Evolutionary conservation across 2,113 vertebrate species (phyloP).

Genomic region (Nycticorax nycticorax): DNA sequence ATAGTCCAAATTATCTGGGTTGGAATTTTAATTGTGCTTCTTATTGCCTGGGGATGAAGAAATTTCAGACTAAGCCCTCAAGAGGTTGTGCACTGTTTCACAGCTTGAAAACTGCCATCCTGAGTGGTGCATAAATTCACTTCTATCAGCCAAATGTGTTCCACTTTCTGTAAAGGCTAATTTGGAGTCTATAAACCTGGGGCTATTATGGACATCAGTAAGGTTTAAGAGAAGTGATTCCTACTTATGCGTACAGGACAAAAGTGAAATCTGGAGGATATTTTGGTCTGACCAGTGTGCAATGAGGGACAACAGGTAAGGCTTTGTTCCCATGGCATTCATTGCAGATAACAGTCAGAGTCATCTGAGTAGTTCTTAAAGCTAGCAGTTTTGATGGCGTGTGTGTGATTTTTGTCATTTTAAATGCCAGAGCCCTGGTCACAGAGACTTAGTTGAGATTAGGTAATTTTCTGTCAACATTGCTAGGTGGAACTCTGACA

Average conservation of each 20-base stretch:
- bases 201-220: not conserved
- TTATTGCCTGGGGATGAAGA: not conserved
- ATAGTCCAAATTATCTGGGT: not conserved
- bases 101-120: not conserved
- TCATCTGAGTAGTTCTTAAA: not conserved
- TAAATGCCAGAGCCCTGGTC: not conserved
- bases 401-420: not conserved
- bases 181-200: not conserved
- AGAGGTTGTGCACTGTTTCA: not conserved
- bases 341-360: not conserved
- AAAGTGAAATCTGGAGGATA: not conserved
- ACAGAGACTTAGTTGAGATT: not conserved
- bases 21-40: slow-evolving; percentile 6
- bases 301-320: not conserved
- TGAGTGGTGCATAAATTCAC: not conserved
- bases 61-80: not conserved
- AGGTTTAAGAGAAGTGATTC: not conserved
- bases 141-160: not conserved
- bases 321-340: not conserved
- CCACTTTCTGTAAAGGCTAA: not conserved
- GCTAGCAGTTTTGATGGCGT: not conserved
- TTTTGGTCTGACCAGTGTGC: not conserved
- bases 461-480: not conserved
- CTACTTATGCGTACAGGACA: rapidly evolving
- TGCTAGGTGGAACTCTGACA: not conserved